Percentiles rank a stretch among this genome's conserved stretches.
Evolutionary conservation across 2,888 invertebrate genomes (phyloP).

Genomic region (Maniola hyperantus): DNA sequence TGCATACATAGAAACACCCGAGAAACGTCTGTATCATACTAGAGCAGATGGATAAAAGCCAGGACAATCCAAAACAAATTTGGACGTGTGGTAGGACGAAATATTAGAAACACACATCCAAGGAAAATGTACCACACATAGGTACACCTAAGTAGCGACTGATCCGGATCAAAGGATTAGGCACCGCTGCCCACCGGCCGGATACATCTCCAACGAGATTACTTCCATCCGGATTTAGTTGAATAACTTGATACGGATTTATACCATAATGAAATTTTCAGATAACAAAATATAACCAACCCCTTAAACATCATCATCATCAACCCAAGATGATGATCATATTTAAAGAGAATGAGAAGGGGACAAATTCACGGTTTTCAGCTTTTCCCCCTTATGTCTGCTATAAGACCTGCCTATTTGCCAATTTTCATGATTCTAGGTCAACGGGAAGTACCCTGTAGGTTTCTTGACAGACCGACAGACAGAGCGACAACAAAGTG

Average conservation of each 20-base stretch:
- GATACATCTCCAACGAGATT: slow-evolving; percentile 75
- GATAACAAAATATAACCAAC: slow-evolving; percentile 38
- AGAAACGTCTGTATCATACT: no score
- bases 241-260: slow-evolving; percentile 71
- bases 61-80: neutral
- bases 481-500: no score
- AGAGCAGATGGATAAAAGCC: neutral
- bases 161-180: slow-evolving; percentile 79
- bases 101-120: slow-evolving; percentile 24
- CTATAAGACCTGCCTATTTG: no score
- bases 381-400: no score
- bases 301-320: no score
- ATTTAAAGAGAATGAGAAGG: no score
- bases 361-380: no score
- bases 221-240: slow-evolving; percentile 76
- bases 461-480: no score
- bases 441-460: no score
- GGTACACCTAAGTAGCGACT: slow-evolving; percentile 49
- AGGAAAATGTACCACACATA: slow-evolving; percentile 40
- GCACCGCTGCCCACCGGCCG: slow-evolving; percentile 75
- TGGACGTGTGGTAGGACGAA: neutral
- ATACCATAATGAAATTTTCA: slow-evolving; percentile 45
- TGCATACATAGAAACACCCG: no score
- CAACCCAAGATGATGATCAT: no score
- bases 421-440: no score